These are phyloP conservation scores for Rhipidura dahli DNA, from an alignment of 2,113 vertebrate species.

Conservation along the genomic window DNA sequence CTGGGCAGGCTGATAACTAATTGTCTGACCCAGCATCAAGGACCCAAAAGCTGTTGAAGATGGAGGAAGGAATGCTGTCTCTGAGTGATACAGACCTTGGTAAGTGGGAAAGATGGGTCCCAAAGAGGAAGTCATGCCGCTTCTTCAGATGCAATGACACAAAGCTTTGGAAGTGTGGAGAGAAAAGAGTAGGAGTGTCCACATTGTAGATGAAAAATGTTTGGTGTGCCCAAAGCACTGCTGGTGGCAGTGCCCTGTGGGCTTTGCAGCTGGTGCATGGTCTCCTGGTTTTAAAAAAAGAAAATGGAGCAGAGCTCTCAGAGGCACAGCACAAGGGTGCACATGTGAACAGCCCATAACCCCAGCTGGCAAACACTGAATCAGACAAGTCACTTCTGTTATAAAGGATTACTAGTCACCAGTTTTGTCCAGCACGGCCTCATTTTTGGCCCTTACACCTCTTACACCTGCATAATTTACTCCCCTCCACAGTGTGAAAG, in stretches of 20 bases:
- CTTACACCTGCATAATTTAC: not conserved
- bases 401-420: not conserved
- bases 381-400: not conserved
- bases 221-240: not conserved
- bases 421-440: not conserved
- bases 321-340: not conserved
- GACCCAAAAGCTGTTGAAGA: not conserved
- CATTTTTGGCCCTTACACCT: not conserved
- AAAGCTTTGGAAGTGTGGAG: not conserved
- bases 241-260: not conserved
- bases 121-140: rapidly evolving
- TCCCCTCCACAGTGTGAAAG: not conserved
- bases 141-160: not conserved
- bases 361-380: rapidly evolving
- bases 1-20: not conserved
- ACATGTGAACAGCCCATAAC: rapidly evolving
- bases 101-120: not conserved
- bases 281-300: not conserved
- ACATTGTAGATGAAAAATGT: rapidly evolving
- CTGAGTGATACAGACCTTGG: not conserved
- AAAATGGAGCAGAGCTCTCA: not conserved
- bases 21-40: not conserved
- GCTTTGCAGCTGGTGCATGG: not conserved
- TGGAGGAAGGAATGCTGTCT: not conserved
- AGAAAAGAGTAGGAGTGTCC: not conserved